A percentile compares a stretch with the other conserved stretches of the same genome.
Evolutionary conservation across 2,797 vertebrate genomes (phyloP).

Genomic region (Coracias cyanogaster): DNA sequence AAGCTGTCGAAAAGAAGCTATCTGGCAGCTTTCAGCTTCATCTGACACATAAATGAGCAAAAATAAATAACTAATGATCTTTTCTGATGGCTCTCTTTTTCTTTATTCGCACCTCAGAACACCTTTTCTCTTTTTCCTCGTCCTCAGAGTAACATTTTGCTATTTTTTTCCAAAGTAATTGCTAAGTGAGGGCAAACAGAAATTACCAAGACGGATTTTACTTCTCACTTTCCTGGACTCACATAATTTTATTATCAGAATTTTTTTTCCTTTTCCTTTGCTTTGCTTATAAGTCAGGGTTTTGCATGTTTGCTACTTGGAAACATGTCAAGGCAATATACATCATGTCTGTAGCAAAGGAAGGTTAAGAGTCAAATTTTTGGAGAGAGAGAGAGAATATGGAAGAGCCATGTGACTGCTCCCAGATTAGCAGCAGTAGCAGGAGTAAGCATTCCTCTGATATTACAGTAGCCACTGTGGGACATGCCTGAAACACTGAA

Average conservation of each 20-base stretch:
- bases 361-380: conserved; percentile 75
- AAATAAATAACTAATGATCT: conserved; percentile 66
- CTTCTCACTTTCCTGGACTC: background rate
- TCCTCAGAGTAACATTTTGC: background rate
- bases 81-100: conserved; percentile 6
- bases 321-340: conserved; percentile 60
- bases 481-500: conserved; percentile 36
- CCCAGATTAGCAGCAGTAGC: conserved; percentile 70
- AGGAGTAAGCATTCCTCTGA: conserved; percentile 64
- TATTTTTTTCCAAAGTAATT: background rate
- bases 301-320: conserved; percentile 58
- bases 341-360: conserved; percentile 53
- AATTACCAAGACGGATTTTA: background rate
- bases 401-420: conserved; percentile 24
- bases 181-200: background rate
- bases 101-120: conserved; percentile 15
- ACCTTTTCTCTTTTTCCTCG: background rate
- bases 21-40: conserved; percentile 86
- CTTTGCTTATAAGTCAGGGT: conserved; percentile 45
- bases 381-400: conserved; percentile 39
- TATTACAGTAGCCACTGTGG: conserved; percentile 60
- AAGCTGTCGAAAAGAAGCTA: conserved; percentile 86
- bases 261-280: background rate
- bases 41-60: conserved; percentile 84
- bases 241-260: conserved; percentile 46